Evolutionary conservation across 2,888 invertebrate genomes (phyloP).

Genomic region (Pachymerium ferrugineum): DNA sequence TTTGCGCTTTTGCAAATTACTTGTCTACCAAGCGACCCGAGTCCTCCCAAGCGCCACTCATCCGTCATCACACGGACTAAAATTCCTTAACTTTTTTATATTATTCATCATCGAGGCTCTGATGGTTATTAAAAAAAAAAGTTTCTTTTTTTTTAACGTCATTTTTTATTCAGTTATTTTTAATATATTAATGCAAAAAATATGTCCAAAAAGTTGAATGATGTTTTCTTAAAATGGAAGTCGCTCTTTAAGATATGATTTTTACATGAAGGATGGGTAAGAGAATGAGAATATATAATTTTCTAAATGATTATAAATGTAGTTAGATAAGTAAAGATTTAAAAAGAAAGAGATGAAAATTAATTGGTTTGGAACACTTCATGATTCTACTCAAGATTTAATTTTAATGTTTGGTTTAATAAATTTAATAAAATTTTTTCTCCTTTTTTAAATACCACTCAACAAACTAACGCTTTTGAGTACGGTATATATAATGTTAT

Average conservation of each 20-base stretch:
- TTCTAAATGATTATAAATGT: too few relatives aligned
- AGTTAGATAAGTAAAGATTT: too few relatives aligned
- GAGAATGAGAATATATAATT: background rate
- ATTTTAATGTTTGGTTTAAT: too few relatives aligned
- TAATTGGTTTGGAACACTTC: too few relatives aligned
- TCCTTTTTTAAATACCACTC: too few relatives aligned
- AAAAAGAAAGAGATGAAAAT: too few relatives aligned
- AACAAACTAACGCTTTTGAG: too few relatives aligned
- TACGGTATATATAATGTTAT: too few relatives aligned
- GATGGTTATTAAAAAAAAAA: slow-evolving; percentile 15
- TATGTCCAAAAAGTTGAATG: background rate
- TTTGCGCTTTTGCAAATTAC: slow-evolving; percentile 15
- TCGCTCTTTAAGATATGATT: background rate
- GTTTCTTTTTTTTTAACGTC: background rate
- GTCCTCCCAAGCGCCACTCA: background rate
- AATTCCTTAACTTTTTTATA: background rate
- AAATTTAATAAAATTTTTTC: too few relatives aligned
- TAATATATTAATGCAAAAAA: slow-evolving; percentile 1
- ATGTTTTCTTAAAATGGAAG: background rate
- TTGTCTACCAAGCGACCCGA: slow-evolving; percentile 16
- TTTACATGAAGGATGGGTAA: background rate
- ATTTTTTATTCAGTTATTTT: background rate
- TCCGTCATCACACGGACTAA: slow-evolving; percentile 7
- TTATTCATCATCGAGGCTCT: background rate
- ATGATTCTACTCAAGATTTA: too few relatives aligned